A percentile compares a stretch with the other conserved stretches of the same genome.
phyloP scores from a whole-genome alignment of 2,888 invertebrate genomes.

The Drosophila niveifrons region DNA sequence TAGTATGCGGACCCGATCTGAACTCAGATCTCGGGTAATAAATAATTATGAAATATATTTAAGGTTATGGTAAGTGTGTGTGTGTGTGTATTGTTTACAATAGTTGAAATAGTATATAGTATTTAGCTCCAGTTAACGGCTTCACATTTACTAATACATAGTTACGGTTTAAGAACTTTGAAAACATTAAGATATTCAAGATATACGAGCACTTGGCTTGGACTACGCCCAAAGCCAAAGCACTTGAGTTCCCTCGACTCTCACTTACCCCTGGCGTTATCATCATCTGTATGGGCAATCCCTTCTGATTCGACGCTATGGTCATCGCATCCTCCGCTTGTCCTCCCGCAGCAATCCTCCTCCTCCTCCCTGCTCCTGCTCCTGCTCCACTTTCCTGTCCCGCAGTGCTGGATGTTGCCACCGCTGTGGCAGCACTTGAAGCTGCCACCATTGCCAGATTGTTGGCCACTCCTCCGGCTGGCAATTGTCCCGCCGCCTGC shows the following conservation, averaged over 20 bases:
- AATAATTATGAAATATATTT: conserved; percentile 2
- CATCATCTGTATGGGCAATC: conserved; percentile 85
- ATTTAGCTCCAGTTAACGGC: conserved; percentile 76
- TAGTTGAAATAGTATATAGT: conserved; percentile 46
- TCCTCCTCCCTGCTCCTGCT: conserved; percentile 14
- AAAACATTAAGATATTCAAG: conserved; percentile 80
- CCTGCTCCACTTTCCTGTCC: conserved; percentile 34
- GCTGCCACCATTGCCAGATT: conserved; percentile 72
- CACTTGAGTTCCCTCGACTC: conserved; percentile 29
- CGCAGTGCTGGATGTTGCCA: conserved; percentile 61
- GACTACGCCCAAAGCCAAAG: conserved; percentile 35
- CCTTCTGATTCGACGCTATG: conserved; percentile 62
- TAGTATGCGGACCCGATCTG: background rate
- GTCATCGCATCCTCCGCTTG: conserved; percentile 66
- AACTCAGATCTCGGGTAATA: conserved; percentile 12
- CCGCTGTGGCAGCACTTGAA: conserved; percentile 70
- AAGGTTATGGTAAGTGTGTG: conserved; percentile 32
- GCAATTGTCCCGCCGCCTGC: conserved; percentile 28
- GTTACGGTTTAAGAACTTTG: conserved; percentile 76
- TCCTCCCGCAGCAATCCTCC: conserved; percentile 29
- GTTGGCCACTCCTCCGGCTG: conserved; percentile 57
- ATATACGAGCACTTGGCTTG: conserved; percentile 63
- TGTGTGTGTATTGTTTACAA: conserved; percentile 48
- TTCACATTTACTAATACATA: conserved; percentile 79
- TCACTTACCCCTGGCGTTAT: conserved; percentile 85